These are phyloP conservation scores for Oxyura jamaicensis DNA, from an alignment of 2,113 vertebrate genomes.

Conservation along the genomic window DNA sequence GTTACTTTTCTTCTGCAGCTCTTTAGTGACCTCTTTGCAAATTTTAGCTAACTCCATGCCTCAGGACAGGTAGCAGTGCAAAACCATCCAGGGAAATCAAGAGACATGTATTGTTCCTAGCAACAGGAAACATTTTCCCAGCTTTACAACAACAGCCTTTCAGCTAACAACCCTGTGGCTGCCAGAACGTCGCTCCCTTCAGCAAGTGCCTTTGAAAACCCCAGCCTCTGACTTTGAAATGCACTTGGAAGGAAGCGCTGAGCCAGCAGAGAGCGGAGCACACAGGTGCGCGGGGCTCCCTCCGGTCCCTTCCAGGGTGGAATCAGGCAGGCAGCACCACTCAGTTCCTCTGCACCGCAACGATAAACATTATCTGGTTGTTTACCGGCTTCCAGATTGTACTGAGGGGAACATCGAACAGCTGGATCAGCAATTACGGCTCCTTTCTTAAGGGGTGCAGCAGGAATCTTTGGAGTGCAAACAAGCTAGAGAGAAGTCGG, in stretches of 20 bases:
- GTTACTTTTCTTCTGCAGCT: background rate
- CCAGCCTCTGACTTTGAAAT: conserved; percentile 2
- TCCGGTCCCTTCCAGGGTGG: background rate
- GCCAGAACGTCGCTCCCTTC: background rate
- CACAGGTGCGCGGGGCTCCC: background rate
- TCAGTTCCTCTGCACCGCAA: background rate
- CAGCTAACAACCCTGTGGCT: background rate
- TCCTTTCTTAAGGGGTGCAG: background rate
- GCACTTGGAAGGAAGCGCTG: background rate
- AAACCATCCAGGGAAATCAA: conserved; percentile 4
- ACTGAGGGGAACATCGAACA: background rate
- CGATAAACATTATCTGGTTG: background rate
- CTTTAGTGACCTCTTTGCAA: background rate
- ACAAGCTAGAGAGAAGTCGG: background rate
- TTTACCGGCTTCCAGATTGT: background rate
- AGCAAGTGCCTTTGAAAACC: background rate
- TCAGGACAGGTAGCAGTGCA: conserved; percentile 5
- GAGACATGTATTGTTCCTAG: background rate
- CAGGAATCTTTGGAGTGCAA: background rate
- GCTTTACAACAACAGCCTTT: background rate
- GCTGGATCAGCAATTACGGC: background rate
- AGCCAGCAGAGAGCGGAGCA: background rate
- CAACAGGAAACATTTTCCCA: background rate
- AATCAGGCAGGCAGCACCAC: background rate
- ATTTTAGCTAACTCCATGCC: background rate